Evolutionary conservation across 2,113 vertebrate genomes (phyloP), one percentile per base, ranked within the genome.

Genomic region (Siniperca chuatsi): DNA sequence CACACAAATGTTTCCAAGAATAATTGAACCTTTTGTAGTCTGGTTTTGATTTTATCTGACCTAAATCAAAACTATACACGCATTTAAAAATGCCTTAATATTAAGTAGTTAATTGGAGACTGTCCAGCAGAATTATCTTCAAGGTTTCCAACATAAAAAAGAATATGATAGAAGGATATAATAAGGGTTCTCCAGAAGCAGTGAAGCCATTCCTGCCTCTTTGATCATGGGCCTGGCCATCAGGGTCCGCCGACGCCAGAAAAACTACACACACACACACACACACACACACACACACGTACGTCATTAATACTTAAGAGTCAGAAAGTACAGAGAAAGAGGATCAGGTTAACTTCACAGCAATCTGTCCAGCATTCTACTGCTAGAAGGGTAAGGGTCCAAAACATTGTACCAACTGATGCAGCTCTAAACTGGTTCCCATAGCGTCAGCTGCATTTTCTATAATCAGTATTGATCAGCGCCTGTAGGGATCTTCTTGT

Each of bases 221-320:
- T 97, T 98, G 82, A 99, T 96, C 98, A 99, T 99, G 1, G 98
- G 98, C 48, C 97, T 95, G 11, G 98, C 98, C 98, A 99, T 99
- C 42, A 99, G 89, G 0, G 97, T 97, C 75, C 98, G 95, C 48
- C 98, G 96, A 37, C 98, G 97, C 98, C 98, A 99, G 92, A 97
- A 99, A 90, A 97, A 96, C 98, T 99, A 77, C 21, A 92, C 64
- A 88, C n/a, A 81, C 66, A 85, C 1, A 84, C 7, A 91, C 8
- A 75, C 18, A 78, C 42, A 50, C 37, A 64, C 8, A 66, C 46
- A 70, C 66, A 69, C 65, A 46, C 37, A 29, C n/a, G n/a, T n/a
- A n/a, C 29, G 0, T 50, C 33, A 64, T 20, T 20, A 52, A 18
- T 62, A 61, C 4, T 50, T 1, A 35, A 1, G 8, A n/a, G 37